These are phyloP conservation scores for Hyles euphorbiae DNA, from an alignment of 1,140 invertebrate species.

Conservation along the genomic window DNA sequence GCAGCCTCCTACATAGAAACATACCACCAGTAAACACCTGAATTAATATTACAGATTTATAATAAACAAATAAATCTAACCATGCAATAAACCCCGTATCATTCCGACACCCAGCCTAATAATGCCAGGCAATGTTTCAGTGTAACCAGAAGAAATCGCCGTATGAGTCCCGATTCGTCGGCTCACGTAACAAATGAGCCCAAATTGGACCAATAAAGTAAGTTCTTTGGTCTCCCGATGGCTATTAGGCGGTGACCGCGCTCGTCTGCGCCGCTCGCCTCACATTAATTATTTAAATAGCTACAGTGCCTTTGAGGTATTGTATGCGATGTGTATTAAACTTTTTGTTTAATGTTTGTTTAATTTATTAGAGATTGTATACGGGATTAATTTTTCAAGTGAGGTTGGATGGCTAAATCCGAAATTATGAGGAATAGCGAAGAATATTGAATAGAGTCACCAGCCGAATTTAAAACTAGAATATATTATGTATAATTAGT, in stretches of 20 bases:
- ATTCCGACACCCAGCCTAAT: conserved; percentile 8
- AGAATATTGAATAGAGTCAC: too few relatives aligned
- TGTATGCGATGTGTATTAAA: too few relatives aligned
- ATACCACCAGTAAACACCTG: too few relatives aligned
- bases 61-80: background rate
- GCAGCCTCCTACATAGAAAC: too few relatives aligned
- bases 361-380: too few relatives aligned
- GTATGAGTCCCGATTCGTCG: conserved; percentile 5
- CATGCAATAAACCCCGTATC: background rate
- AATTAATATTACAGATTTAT: too few relatives aligned
- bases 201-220: conserved; percentile 62
- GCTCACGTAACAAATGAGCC: conserved; percentile 41
- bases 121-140: conserved; percentile 8
- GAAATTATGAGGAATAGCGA: too few relatives aligned
- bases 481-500: too few relatives aligned
- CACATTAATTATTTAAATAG: conserved; percentile 53
- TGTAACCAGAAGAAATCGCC: conserved; percentile 8
- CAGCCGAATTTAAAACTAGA: too few relatives aligned
- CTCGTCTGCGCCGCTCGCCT: conserved; percentile 18
- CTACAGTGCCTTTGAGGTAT: conserved; percentile 10
- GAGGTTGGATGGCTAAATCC: too few relatives aligned
- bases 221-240: conserved; percentile 54
- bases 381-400: too few relatives aligned
- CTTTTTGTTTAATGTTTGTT: too few relatives aligned
- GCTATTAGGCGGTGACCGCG: conserved; percentile 52